Evolutionary conservation across 2,888 invertebrate species (phyloP).

Genomic region (Heliconius cydno): DNA sequence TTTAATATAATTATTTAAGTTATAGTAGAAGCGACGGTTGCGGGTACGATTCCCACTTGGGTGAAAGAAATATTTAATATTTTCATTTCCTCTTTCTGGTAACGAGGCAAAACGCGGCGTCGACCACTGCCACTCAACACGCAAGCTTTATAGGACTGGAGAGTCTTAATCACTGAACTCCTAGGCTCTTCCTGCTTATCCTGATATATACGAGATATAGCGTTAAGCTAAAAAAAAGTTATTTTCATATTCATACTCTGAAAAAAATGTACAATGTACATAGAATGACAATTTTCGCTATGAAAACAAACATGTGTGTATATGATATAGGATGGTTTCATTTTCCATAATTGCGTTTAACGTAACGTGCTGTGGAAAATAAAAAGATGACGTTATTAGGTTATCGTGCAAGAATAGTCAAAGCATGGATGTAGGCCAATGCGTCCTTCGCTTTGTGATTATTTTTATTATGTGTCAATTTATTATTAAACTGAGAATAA

Average conservation of each 20-base stretch:
- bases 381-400: slow-evolving; percentile 18
- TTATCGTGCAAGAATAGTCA: slow-evolving; percentile 22
- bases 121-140: neutral
- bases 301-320: neutral
- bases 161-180: neutral
- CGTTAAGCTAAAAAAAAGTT: neutral
- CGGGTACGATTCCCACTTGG: no score
- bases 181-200: neutral
- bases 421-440: slow-evolving; percentile 17
- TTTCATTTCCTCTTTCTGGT: neutral
- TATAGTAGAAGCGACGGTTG: no score
- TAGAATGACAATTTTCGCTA: neutral
- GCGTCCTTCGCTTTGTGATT: slow-evolving; percentile 16
- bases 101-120: neutral
- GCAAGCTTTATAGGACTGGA: neutral
- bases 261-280: neutral
- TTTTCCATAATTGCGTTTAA: slow-evolving; percentile 17
- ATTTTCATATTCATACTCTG: no score
- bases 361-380: slow-evolving; percentile 6
- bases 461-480: slow-evolving; percentile 10
- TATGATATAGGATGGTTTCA: neutral
- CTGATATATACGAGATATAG: neutral
- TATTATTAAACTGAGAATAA: neutral
- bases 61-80: no score
- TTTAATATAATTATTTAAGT: no score